These are phyloP conservation scores for Aproaerema taeniolella DNA, from an alignment of 2,888 invertebrate species.

Conservation along the genomic window DNA sequence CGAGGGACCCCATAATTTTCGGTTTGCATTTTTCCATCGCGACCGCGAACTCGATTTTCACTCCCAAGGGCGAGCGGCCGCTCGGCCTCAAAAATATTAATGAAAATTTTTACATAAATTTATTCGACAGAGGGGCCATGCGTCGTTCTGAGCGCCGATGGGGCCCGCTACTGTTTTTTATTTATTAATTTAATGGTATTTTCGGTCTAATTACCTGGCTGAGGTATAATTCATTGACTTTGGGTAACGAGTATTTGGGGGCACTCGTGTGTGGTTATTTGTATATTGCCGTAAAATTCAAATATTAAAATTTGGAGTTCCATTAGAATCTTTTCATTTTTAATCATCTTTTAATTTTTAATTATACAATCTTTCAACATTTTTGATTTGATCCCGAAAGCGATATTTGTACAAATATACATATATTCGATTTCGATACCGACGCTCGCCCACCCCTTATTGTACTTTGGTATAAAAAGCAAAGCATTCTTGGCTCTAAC, in stretches of 20 bases:
- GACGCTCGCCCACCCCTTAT: slow-evolving; percentile 37
- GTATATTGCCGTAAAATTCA: slow-evolving; percentile 22
- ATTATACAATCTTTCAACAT: too few relatives aligned
- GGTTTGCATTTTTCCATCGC: slow-evolving; percentile 78
- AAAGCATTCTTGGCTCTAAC: slow-evolving; percentile 77
- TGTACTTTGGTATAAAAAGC: slow-evolving; percentile 71
- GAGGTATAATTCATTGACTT: slow-evolving; percentile 73
- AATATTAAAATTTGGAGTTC: not conserved
- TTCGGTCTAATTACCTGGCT: slow-evolving; percentile 75
- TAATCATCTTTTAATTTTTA: too few relatives aligned
- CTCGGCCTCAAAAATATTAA: slow-evolving; percentile 76
- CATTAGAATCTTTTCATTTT: not conserved
- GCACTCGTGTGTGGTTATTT: slow-evolving; percentile 43
- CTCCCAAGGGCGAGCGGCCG: slow-evolving; percentile 73
- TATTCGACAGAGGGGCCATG: slow-evolving; percentile 72
- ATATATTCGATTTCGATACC: slow-evolving; percentile 14
- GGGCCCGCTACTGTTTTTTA: slow-evolving; percentile 70
- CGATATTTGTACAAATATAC: too few relatives aligned
- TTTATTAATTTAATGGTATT: slow-evolving; percentile 78
- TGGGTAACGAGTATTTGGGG: slow-evolving; percentile 56
- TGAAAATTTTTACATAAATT: slow-evolving; percentile 78
- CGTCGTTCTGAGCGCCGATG: slow-evolving; percentile 57
- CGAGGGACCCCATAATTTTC: slow-evolving; percentile 74
- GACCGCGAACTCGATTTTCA: slow-evolving; percentile 74
- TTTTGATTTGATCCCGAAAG: too few relatives aligned